Evolutionary conservation across 2,888 invertebrate species (phyloP).

Genomic region (Mayetiola destructor): DNA sequence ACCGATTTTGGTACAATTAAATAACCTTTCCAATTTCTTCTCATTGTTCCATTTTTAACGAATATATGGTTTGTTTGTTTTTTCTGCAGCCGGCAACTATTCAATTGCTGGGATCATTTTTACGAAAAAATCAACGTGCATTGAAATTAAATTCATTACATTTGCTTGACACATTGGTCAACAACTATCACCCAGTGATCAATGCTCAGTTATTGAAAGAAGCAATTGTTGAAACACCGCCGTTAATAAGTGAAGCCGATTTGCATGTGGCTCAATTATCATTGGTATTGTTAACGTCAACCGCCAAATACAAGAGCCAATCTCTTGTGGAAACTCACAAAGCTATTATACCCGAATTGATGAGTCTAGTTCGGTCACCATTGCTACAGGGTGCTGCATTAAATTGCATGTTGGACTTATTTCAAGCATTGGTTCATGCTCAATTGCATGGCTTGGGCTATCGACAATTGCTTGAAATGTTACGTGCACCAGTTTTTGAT

Average conservation of each 20-base stretch:
- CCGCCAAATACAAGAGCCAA: slow-evolving; percentile 61
- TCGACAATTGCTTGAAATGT: slow-evolving; percentile 60
- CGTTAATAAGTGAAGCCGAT: slow-evolving; percentile 84
- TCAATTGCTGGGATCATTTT: slow-evolving; percentile 82
- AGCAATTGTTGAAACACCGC: slow-evolving; percentile 77
- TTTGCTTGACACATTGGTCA: slow-evolving; percentile 77
- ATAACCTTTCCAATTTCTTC: neutral
- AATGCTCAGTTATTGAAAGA: slow-evolving; percentile 51
- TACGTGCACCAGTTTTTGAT: slow-evolving; percentile 54
- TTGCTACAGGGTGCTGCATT: slow-evolving; percentile 86
- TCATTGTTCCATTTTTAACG: neutral
- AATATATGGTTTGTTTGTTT: slow-evolving; percentile 8
- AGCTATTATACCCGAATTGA: slow-evolving; percentile 69
- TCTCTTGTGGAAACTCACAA: slow-evolving; percentile 59
- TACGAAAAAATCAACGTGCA: slow-evolving; percentile 92
- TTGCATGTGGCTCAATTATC: slow-evolving; percentile 92
- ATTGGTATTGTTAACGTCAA: slow-evolving; percentile 65
- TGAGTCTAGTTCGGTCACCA: slow-evolving; percentile 77
- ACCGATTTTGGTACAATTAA: slow-evolving; percentile 51
- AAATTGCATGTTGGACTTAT: slow-evolving; percentile 78
- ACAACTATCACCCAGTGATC: slow-evolving; percentile 57
- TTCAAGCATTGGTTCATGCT: slow-evolving; percentile 78
- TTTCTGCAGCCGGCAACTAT: slow-evolving; percentile 62
- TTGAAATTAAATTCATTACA: slow-evolving; percentile 81
- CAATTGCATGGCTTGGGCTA: slow-evolving; percentile 68